Evolutionary conservation across 2,797 vertebrate genomes (phyloP), one percentile per base, ranked within the genome.

Genomic region (Lutjanus argentimaculatus): DNA sequence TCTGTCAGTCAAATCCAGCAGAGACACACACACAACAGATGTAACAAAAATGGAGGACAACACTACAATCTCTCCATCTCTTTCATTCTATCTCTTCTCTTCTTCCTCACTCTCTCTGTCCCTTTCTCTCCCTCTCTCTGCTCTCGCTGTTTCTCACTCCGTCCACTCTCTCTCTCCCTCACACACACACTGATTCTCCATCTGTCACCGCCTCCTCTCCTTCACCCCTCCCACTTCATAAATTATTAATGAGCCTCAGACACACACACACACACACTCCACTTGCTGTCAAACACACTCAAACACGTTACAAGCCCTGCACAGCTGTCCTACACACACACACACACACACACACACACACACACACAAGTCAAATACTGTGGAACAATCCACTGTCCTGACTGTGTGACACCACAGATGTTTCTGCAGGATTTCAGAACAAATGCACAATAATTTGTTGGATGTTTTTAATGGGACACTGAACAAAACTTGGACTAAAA

Each of bases 161-260:
- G 10, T 52, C 11, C 56, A 9, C 82, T 66, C 72, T 76, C 88
- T 53, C 83, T 52, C 66, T 22, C 67, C 63, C 73, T 3, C 84
- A 6, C 61, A n/a, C 72, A 36, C 87, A 66, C 92, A 85, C 86
- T 64, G 87, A 93, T 89, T 92, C 92, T 92, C 92, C 92, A 92
- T 93, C 94, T 95, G 93, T 87, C 93, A 75, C 91, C 89, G 88
- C 93, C 95, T 84, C 91, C 89, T 93, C 77, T 70, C 61, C 51
- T 79, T 94, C 52, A 86, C 77, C 90, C 93, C 89, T 85, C 95
- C 95, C 91, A 95, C 88, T 91, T 94, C 90, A 96, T 96, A 69
- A 87, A 96, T 95, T 92, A 95, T 96, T 87, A 89, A 96, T 91
- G 65, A 83, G 49, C 72, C 84, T 77, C 72, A 80, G 74, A 67